Evolutionary conservation across 2,113 vertebrate species (phyloP).

Genomic region (Carassius gibelio): DNA sequence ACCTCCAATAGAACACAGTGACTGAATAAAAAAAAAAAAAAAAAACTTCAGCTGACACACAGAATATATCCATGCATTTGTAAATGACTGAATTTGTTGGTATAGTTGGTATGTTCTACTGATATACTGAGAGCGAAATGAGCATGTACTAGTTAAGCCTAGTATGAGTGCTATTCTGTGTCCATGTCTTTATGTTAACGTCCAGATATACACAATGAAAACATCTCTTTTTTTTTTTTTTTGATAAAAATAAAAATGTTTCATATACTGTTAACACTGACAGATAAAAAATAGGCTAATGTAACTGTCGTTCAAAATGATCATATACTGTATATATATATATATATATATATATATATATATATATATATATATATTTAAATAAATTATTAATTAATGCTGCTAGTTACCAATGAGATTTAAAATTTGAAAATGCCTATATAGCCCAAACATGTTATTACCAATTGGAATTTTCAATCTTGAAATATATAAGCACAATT

Average conservation of each 20-base stretch:
- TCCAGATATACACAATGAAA: too few relatives aligned
- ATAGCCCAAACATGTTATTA: background rate
- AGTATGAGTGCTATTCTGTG: too few relatives aligned
- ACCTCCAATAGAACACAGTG: too few relatives aligned
- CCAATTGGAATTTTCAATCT: background rate
- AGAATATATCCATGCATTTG: too few relatives aligned
- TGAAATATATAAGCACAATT: background rate
- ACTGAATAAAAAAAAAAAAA: too few relatives aligned
- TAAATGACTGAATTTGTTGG: too few relatives aligned
- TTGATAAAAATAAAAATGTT: background rate
- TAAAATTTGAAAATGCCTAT: background rate
- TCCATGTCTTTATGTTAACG: too few relatives aligned
- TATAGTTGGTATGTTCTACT: too few relatives aligned
- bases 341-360: background rate
- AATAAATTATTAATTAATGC: background rate
- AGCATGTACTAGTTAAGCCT: too few relatives aligned
- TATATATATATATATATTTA: background rate
- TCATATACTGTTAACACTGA: background rate
- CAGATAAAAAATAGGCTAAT: background rate
- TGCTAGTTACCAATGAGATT: background rate
- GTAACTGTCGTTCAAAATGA: background rate
- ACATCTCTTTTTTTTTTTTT: too few relatives aligned
- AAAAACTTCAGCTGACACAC: too few relatives aligned
- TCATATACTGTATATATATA: background rate
- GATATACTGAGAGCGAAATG: too few relatives aligned